Percentiles rank a stretch among this genome's conserved stretches.
Evolutionary conservation across 2,888 invertebrate species (phyloP).

Genomic region (Trissolcus brochymenae): DNA sequence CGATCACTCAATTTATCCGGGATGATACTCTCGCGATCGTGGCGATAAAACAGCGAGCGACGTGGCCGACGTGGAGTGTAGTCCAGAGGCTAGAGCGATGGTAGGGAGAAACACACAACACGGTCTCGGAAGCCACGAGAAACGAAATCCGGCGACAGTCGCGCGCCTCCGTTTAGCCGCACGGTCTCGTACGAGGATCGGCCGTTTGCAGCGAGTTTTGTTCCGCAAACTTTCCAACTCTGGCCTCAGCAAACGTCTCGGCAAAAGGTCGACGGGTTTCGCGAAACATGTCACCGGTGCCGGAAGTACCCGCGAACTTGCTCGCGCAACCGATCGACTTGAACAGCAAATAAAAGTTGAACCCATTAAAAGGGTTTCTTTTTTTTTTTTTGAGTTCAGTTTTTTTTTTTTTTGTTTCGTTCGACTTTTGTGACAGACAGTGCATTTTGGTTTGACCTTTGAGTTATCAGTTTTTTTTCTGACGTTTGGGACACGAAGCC

Average conservation of each 20-base stretch:
- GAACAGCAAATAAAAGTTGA: slow-evolving; percentile 20
- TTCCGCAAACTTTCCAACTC: slow-evolving; percentile 67
- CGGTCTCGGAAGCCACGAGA: slow-evolving; percentile 46
- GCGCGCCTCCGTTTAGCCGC: slow-evolving; percentile 59
- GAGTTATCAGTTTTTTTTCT: too few species aligned
- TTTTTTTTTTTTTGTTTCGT: background rate
- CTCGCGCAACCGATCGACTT: slow-evolving; percentile 2
- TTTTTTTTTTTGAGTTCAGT: background rate
- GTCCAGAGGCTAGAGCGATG: slow-evolving; percentile 79
- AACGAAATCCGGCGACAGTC: slow-evolving; percentile 65
- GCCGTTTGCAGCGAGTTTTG: slow-evolving; percentile 12
- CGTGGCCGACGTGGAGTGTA: slow-evolving; percentile 65
- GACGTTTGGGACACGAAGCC: too few species aligned
- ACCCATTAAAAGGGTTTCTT: background rate
- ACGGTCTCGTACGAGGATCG: slow-evolving; percentile 67
- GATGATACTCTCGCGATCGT: slow-evolving; percentile 3
- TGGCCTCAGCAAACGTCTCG: slow-evolving; percentile 9
- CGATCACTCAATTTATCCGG: background rate
- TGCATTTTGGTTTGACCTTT: too few species aligned
- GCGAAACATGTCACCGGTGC: slow-evolving; percentile 21
- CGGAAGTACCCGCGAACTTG: background rate
- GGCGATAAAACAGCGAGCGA: slow-evolving; percentile 38
- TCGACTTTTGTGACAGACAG: background rate
- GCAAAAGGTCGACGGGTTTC: slow-evolving; percentile 10
- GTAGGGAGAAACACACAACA: slow-evolving; percentile 79